phyloP scores from a whole-genome alignment of 2,113 vertebrate species.

The Electrona antarctica region DNA sequence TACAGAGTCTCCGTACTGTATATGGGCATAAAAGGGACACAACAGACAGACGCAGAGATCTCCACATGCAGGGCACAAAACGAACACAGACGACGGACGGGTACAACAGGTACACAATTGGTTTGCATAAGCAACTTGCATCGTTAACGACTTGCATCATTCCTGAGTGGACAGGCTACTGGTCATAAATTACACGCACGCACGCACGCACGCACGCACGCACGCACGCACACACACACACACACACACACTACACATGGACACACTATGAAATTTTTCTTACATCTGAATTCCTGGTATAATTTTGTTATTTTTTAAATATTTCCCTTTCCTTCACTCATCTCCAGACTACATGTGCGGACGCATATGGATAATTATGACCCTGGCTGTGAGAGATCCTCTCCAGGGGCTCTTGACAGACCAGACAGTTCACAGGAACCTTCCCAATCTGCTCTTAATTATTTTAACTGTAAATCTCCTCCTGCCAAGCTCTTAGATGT shows the following conservation, averaged over 20 bases:
- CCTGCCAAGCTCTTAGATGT: conserved; percentile 19
- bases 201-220: too few species aligned
- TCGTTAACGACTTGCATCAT: too few species aligned
- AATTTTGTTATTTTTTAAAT: conserved; percentile 19
- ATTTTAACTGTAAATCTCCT: conserved; percentile 38
- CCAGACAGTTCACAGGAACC: conserved; percentile 52
- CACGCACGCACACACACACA: not conserved
- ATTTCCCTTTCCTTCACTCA: not conserved
- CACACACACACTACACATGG: not conserved
- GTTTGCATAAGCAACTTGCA: too few species aligned
- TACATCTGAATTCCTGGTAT: conserved; percentile 6
- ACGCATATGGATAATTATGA: conserved; percentile 32
- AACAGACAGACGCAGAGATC: too few species aligned
- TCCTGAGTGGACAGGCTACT: too few species aligned
- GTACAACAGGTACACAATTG: too few species aligned
- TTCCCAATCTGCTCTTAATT: conserved; percentile 44
- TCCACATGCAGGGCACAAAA: too few species aligned
- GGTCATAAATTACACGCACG: too few species aligned
- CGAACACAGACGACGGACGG: too few species aligned
- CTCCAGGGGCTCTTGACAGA: conserved; percentile 50
- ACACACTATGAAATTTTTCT: not conserved
- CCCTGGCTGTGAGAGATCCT: conserved; percentile 35
- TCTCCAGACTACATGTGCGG: conserved; percentile 48
- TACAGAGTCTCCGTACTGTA: too few species aligned
- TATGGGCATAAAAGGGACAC: too few species aligned